Base-by-base conservation (phyloP, 2,888 invertebrate species). In the Caenorhabditis virilis region DNA sequence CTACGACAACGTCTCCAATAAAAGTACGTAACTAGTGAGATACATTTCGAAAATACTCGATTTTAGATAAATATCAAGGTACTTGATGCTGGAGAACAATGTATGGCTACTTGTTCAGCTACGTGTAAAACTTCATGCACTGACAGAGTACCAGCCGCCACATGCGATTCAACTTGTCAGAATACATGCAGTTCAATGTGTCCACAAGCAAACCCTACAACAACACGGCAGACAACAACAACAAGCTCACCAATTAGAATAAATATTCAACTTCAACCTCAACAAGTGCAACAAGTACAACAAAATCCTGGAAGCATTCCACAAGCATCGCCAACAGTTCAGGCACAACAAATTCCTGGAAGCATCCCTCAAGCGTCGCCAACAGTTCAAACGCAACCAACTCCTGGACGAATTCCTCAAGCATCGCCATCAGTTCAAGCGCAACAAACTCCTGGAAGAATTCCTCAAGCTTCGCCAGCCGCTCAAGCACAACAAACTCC, bases 111-210 rank as follows among this genome's bases (percentile, higher is more conserved):
- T 15, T 63, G 63, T 41, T 50, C 48, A 9, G 53, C 53, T 41
- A 46, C 58, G 15, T 63, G 63, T 23, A 47, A 43, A 7, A 53
- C 63, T 1, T 50, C 53, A 1, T 63, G 63, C 46, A 49, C 58
- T 3, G 39, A 48, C 22, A 16, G 53, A 13, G 54, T 58, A 2
- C 45, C 63, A 1, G 54, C 42, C 26, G 9, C 59, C 16, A 55
- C 54, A 2, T 65, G 64, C 35, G 59, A 55, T 23, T 23, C 55
- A 15, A 47, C 55, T n/a, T 65, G 64, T 25, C 58, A 65, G 43
- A 65, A 65, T 20, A 59, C 59, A n/a, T 63, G 63, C 25, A 36
- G 33, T 11, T 49, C 53, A 6, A 54, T 63, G 57, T 58, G 58
- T 25, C 63, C 63, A 16, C 52, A 45, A 38, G 23, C 18, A 7